Evolutionary conservation across 2,113 vertebrate species (phyloP).

Genomic region (Pachypanchax playfairii): DNA sequence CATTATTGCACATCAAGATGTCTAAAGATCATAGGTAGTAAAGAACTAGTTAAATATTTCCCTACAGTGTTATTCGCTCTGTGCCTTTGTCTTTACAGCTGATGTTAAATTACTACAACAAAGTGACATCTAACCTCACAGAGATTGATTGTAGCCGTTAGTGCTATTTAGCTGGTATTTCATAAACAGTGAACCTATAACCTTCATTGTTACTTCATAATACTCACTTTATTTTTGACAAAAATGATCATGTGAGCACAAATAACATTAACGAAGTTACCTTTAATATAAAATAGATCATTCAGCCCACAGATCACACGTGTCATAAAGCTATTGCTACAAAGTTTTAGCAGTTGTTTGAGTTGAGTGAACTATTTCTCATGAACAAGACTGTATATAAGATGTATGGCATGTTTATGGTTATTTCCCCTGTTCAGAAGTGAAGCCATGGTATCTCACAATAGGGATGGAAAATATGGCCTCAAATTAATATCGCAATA

Average conservation of each 20-base stretch:
- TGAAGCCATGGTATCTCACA: no score
- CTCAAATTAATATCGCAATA: no score
- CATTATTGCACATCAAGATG: slow-evolving; percentile 67
- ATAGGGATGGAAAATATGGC: no score
- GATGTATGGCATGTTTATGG: no score
- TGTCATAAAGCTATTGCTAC: slow-evolving; percentile 13
- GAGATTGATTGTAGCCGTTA: slow-evolving; percentile 49
- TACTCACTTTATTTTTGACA: slow-evolving; percentile 37
- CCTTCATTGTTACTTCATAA: slow-evolving; percentile 32
- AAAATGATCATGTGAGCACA: slow-evolving; percentile 15
- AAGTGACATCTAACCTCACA: slow-evolving; percentile 47
- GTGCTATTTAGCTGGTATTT: slow-evolving; percentile 55
- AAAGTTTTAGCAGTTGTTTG: slow-evolving; percentile 6
- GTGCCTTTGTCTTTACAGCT: slow-evolving; percentile 52
- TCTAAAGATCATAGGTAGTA: slow-evolving; percentile 40
- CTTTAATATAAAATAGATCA: slow-evolving; percentile 15
- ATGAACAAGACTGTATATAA: background rate
- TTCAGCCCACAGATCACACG: slow-evolving; percentile 5
- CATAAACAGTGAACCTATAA: slow-evolving; percentile 40
- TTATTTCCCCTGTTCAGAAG: no score
- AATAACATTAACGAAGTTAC: slow-evolving; percentile 17
- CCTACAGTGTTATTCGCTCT: slow-evolving; percentile 52
- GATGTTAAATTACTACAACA: slow-evolving; percentile 57
- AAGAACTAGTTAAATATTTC: slow-evolving; percentile 56
- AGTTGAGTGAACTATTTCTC: background rate